A percentile compares a stretch with the other conserved stretches of the same genome.
phyloP scores from a whole-genome alignment of 2,888 invertebrate genomes.

The Drosophila tripunctata region DNA sequence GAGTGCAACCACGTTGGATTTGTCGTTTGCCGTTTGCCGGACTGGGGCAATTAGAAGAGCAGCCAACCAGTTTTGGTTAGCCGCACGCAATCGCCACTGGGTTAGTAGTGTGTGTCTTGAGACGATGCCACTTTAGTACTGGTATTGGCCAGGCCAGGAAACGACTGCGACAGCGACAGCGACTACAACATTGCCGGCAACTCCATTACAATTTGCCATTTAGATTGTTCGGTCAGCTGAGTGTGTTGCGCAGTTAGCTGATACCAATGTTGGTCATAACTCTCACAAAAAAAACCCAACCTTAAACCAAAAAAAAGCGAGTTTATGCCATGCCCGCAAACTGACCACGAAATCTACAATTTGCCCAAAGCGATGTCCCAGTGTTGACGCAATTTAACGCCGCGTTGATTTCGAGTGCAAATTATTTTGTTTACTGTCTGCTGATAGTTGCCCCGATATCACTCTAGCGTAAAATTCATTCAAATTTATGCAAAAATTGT shows the following conservation, averaged over 20 bases:
- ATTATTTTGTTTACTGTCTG: constrained; percentile 57
- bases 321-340: constrained; percentile 45
- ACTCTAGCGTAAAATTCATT: constrained; percentile 72
- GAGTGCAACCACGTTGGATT: constrained; percentile 49
- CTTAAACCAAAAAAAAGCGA: constrained; percentile 21
- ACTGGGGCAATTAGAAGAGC: constrained; percentile 71
- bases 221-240: constrained; percentile 22
- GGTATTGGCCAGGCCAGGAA: constrained; percentile 23
- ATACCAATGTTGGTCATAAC: constrained; percentile 26
- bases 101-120: constrained; percentile 69
- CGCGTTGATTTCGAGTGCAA: constrained; percentile 62
- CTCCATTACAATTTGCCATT: constrained; percentile 27
- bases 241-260: constrained; percentile 39
- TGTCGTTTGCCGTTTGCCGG: constrained; percentile 45
- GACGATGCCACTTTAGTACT: constrained; percentile 35
- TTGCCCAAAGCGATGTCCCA: constrained; percentile 15
- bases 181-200: not conserved
- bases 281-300: constrained; percentile 18
- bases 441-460: constrained; percentile 16
- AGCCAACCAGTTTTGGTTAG: constrained; percentile 74
- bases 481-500: constrained; percentile 77
- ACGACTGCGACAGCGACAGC: not conserved
- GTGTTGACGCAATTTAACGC: constrained; percentile 74
- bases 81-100: constrained; percentile 68
- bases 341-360: constrained; percentile 39